Conservation (phyloP, 2,888 invertebrate species). For the Beris morrisii region DNA sequence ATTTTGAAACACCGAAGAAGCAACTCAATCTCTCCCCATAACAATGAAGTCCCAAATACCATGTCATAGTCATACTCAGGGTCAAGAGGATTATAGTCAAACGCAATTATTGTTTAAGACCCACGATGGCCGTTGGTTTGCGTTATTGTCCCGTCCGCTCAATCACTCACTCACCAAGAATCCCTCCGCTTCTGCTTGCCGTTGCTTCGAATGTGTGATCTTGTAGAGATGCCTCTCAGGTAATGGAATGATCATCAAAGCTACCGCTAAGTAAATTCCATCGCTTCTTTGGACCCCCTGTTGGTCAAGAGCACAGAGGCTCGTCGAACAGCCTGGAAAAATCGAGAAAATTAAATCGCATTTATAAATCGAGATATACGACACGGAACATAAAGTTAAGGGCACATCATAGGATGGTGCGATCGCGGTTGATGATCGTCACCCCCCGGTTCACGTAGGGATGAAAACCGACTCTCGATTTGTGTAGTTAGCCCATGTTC, state of each 20-base stretch:
- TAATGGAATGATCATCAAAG: conserved; percentile 40
- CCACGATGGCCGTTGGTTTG: conserved; percentile 6
- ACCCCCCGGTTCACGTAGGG: conserved; percentile 11
- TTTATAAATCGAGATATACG: conserved; percentile 17
- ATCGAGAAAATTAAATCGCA: conserved; percentile 38
- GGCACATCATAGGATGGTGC: conserved; percentile 7
- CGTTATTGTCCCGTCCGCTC: conserved; percentile 15
- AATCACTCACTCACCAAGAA: conserved; percentile 23
- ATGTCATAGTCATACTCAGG: conserved; percentile 30
- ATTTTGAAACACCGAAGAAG: conserved; percentile 28
- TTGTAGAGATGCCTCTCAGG: conserved; percentile 34
- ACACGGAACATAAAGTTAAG: conserved; percentile 27
- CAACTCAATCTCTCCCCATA: conserved; percentile 28
- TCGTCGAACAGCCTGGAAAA: conserved; percentile 4
- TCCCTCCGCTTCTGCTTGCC: conserved; percentile 23
- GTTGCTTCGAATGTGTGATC: conserved; percentile 29
- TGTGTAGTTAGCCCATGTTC: conserved; percentile 21
- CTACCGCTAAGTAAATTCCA: conserved; percentile 39
- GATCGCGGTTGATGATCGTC: conserved; percentile 29
- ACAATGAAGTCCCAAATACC: conserved; percentile 24
- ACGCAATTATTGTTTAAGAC: conserved; percentile 30
- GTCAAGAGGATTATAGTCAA: conserved; percentile 35
- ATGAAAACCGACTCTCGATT: conserved; percentile 10
- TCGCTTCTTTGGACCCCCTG: conserved; percentile 36
- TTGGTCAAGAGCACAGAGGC: conserved; percentile 4